Evolutionary conservation across 2,113 vertebrate genomes (phyloP), one percentile per base, ranked within the genome.

Genomic region (Ochotona princeps): DNA sequence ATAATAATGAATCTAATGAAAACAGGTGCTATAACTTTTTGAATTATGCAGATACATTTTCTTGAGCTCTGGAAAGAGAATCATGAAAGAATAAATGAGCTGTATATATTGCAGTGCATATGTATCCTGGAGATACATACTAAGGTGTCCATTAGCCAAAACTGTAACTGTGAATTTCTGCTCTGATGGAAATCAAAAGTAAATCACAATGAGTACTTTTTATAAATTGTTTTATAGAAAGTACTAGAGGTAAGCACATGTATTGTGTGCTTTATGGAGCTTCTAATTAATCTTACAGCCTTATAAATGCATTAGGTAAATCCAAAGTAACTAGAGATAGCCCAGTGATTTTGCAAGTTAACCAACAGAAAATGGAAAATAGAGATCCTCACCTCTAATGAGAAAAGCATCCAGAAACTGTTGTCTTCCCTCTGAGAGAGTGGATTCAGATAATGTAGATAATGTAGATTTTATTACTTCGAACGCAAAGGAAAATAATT

Each of bases 1-100:
- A 97, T 97, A 96, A 92, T 98, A 97, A 95, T 54, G 81, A 95
- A 72, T 92, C 95, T 95, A 95, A 97, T 96, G 95, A 97, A 97
- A 96, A 92, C 94, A 97, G 96, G 96, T 98, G 94, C 69, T 93
- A 14, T 96, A 90, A 89, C 47, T 92, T 93, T 87, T 92, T 86
- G 44, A 96, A 95, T 92, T 94, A 73, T 66, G 30, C 79, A 90
- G 93, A 89, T 94, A 83, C 32, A 38, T 96, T 87, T 96, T 96
- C 26, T 32, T 20, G 92, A 96, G 67, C 85, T 95, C 67, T 89
- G 66, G 67, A 61, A 95, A 93, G 91, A 91, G 25, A 89, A 83
- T 94, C 90, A 80, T 84, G 89, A 70, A 23, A 30, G 63, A 76
- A 91, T 76, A 80, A 95, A 70, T 87, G 51, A 95, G 57, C 32